Conservation (phyloP, 2,113 vertebrate species). For the Coptodon bakossiorum region DNA sequence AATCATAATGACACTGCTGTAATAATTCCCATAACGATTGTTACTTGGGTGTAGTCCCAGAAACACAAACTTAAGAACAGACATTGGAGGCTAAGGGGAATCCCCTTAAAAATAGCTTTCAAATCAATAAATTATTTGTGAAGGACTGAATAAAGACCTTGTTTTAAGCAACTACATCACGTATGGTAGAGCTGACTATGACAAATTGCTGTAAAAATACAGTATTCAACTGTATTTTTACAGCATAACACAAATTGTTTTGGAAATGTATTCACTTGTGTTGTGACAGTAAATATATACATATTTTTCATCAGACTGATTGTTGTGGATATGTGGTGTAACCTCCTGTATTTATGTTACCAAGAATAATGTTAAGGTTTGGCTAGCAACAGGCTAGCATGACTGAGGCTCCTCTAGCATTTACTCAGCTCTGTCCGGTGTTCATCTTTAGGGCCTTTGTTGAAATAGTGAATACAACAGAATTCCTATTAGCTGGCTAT, state of each 20-base stretch:
- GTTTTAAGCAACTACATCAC: neutral
- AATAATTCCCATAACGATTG: neutral
- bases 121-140: neutral
- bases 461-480: neutral
- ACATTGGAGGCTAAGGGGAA: neutral
- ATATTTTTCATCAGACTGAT: neutral
- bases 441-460: neutral
- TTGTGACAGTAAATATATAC: neutral
- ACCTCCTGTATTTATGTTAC: neutral
- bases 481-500: neutral
- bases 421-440: neutral
- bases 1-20: neutral
- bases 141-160: neutral
- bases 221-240: neutral
- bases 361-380: neutral
- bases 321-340: neutral
- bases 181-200: fast-evolving
- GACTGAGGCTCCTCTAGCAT: neutral
- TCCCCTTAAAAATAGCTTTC: neutral
- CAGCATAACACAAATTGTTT: neutral
- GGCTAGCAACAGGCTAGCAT: neutral
- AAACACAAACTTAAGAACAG: neutral
- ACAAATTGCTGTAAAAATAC: neutral
- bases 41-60: neutral
- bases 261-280: neutral